Evolutionary conservation across 2,797 vertebrate genomes (phyloP), one percentile per base, ranked within the genome.

Genomic region (Tapera naevia): DNA sequence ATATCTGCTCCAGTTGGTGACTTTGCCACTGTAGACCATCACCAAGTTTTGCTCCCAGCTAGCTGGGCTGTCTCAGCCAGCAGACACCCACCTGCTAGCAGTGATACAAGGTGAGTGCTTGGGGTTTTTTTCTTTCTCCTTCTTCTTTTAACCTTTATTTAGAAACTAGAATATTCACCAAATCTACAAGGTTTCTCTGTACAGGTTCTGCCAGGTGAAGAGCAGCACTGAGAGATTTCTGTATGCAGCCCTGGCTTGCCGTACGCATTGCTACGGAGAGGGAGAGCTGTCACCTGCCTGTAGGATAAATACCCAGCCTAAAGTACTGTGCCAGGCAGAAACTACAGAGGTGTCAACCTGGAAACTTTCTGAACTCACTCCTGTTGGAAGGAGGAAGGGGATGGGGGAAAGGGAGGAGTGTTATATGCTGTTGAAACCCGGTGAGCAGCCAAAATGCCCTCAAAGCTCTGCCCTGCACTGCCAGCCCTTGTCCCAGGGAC

Each of bases 131-230:
- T 19, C 28, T 3, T 66, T 17, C 27, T 73, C 6, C n/a, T 72
- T 2, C 60, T 75, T 91, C 85, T 82, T 94, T 80, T 32, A 86
- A 85, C 23, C 28, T 97, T 97, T 97, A 97, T 97, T 97, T 88
- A 83, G 86, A 91, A 96, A 91, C 80, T 93, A 81, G 69, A 85
- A 79, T 80, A 82, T 82, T 91, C 81, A 93, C 65, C 72, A 35
- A 75, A 62, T 85, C 90, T 75, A 88, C 60, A 62, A 32, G 18
- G 41, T 86, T 91, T 83, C 23, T 93, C 84, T 75, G 74, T 64
- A 89, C 78, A 88, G 91, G 88, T 91, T 90, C 91, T 80, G 24
- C 78, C 79, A 74, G n/a, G 65, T 67, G 45, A 94, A 92, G 62
- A 94, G 78, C 87, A 85, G 65, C 86, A 81, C 25, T 18, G 58